These are phyloP conservation scores for Trematomus bernacchii DNA, from an alignment of 2,797 vertebrate species.

Conservation along the genomic window DNA sequence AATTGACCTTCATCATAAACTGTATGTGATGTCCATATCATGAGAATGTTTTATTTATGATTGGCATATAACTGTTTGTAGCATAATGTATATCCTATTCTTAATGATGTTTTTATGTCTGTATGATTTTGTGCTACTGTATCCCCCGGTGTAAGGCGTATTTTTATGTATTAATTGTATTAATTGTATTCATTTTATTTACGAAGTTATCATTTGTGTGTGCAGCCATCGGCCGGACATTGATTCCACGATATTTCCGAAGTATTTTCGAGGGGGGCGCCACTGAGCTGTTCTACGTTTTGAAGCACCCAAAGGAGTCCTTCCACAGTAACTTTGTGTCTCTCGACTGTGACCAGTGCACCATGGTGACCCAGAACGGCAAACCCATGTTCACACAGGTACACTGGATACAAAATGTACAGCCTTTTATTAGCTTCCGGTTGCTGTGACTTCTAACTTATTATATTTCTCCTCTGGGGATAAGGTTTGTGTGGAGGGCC, in stretches of 20 bases:
- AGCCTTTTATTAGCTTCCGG: background rate
- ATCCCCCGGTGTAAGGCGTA: background rate
- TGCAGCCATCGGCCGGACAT: slow-evolving; percentile 96
- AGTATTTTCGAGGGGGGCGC: slow-evolving; percentile 99
- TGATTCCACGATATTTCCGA: slow-evolving; percentile 99
- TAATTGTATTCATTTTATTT: background rate
- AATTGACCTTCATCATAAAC: background rate
- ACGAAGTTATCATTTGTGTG: background rate
- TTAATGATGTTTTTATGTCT: background rate
- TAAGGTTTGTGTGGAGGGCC: slow-evolving; percentile 97
- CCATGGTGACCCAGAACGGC: slow-evolving; percentile 98
- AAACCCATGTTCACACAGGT: slow-evolving; percentile 99
- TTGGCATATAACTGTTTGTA: background rate
- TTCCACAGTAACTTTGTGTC: slow-evolving; percentile 99
- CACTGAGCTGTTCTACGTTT: slow-evolving; percentile 96
- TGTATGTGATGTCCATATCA: background rate
- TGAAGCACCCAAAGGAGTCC: slow-evolving; percentile 99
- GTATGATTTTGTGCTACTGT: background rate
- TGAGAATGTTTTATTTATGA: background rate
- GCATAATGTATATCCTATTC: background rate
- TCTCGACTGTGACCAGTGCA: slow-evolving; percentile 98
- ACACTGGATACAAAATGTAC: background rate
- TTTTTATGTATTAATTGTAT: background rate
- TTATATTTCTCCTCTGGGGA: background rate
- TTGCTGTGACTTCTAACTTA: background rate